Base-by-base conservation (phyloP, 2,113 vertebrate species). In the Myrmophylax atrothorax region DNA sequence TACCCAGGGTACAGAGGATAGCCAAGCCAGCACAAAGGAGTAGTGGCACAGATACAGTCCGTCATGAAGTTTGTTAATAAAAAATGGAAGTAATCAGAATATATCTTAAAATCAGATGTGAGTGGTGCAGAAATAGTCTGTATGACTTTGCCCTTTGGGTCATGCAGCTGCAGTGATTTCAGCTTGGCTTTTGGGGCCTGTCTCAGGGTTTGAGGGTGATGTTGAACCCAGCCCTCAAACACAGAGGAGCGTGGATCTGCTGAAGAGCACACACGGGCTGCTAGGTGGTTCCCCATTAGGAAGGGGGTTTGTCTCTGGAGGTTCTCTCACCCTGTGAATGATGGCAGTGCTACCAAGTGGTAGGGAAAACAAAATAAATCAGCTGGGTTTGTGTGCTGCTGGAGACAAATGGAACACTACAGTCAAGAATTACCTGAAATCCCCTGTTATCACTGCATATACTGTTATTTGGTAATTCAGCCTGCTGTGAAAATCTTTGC, bases 401-500 rank as follows among this genome's bases (percentile, higher is more conserved):
- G 76, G 84, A 96, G 91, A 86, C 85, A 92, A 91, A 84, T 85
- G 67, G 75, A 93, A 93, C 31, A 26, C 67, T 77, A 40, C 59
- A 84, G 84, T 76, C 93, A 75, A 69, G 84, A 92, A 93, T 91
- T 93, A 92, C 74, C 90, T 68, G 14, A 96, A 94, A 87, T 87
- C 80, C 81, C 84, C 87, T 87, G 84, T 88, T 72, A 60, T 80
- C 90, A 91, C 80, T 84, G 56, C 90, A 89, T 92, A 84, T 75
- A 84, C 91, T 87, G 73, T 95, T 92, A 96, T 96, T 97, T 84
- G 70, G 86, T 88, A 84, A 96, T 96, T 94, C 72, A 92, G 73
- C 84, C 83, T 91, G 70, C 91, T 97, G 81, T 95, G 91, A 95
- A 95, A 94, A 90, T 76, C 87, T 90, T 93, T 97, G 73, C 91